Percentiles rank a stretch among this genome's conserved stretches.
These are phyloP conservation scores for Epinephelus cyanopodus DNA, from an alignment of 2,113 vertebrate species.

Conservation along the genomic window DNA sequence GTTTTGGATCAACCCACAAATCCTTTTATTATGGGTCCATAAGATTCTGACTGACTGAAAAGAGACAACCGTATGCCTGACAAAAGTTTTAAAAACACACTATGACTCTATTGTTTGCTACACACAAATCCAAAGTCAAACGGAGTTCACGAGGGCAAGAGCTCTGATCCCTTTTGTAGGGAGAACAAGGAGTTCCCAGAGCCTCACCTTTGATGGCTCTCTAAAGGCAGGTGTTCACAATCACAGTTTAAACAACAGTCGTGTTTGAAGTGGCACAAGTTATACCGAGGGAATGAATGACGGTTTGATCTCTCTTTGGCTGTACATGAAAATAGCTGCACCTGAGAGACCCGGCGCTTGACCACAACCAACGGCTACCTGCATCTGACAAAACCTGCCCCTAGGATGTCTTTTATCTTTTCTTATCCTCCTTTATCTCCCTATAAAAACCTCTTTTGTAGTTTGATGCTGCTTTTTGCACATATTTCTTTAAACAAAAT, in stretches of 20 bases:
- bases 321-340: slow-evolving; percentile 59
- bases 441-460: slow-evolving; percentile 1
- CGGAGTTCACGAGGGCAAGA: slow-evolving; percentile 53
- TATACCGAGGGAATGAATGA: slow-evolving; percentile 34
- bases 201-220: slow-evolving; percentile 66
- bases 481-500: background rate
- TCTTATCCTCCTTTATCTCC: slow-evolving; percentile 2
- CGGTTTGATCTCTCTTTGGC: slow-evolving; percentile 67
- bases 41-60: background rate
- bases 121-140: slow-evolving; percentile 43
- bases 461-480: background rate
- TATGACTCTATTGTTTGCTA: background rate
- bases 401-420: background rate
- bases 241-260: slow-evolving; percentile 49
- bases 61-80: background rate
- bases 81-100: background rate
- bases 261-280: slow-evolving; percentile 73
- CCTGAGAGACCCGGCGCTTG: slow-evolving; percentile 42
- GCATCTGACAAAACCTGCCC: slow-evolving; percentile 33
- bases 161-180: slow-evolving; percentile 55
- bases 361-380: slow-evolving; percentile 58
- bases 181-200: slow-evolving; percentile 50
- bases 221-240: slow-evolving; percentile 73
- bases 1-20: background rate
- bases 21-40: background rate